phyloP scores from a whole-genome alignment of 2,797 vertebrate species.

The Halcyon chelicuti region DNA sequence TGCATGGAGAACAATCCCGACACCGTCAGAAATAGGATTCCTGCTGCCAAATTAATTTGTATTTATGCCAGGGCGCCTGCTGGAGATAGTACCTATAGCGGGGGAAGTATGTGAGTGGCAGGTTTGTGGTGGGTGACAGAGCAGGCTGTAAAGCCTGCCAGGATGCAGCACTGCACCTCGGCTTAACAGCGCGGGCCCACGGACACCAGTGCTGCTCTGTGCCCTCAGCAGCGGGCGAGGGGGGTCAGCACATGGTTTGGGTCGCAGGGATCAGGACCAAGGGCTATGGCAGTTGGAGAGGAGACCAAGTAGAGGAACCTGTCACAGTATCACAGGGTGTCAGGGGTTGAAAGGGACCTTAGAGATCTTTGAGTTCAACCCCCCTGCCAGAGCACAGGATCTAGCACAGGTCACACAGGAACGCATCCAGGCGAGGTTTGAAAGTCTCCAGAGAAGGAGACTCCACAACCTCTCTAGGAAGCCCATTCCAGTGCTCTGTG shows the following conservation, averaged over 20 bases:
- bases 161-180: neutral
- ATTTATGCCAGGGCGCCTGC: neutral
- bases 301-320: neutral
- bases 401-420: no score
- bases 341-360: no score
- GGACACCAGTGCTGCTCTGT: neutral
- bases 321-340: no score
- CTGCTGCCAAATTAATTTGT: neutral
- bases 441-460: no score
- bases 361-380: no score
- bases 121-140: neutral
- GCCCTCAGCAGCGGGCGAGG: neutral
- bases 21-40: neutral
- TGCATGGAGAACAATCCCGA: neutral
- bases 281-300: neutral
- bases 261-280: neutral
- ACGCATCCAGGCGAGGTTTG: no score
- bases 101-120: neutral
- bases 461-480: no score
- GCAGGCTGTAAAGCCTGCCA: neutral
- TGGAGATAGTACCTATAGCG: neutral
- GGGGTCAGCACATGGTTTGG: accelerated
- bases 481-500: no score
- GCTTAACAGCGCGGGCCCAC: neutral
- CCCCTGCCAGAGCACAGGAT: no score